Conservation (phyloP, 2,888 invertebrate genomes). For the Tenthredo amoena region DNA sequence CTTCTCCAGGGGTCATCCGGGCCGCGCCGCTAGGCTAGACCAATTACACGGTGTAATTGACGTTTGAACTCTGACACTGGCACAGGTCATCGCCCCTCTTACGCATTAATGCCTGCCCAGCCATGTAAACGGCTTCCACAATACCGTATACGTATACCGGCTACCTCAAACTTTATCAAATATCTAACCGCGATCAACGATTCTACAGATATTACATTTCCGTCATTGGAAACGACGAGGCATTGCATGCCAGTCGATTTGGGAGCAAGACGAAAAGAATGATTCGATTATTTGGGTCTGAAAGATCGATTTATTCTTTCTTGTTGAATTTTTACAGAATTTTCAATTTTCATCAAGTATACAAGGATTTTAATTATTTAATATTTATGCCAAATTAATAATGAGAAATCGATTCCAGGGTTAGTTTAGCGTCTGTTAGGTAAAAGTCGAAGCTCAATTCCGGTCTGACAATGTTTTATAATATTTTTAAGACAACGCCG, state of each 20-base stretch:
- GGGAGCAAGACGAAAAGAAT: too few relatives aligned
- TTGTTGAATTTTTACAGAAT: background rate
- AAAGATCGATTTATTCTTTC: background rate
- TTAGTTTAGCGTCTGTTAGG: too few relatives aligned
- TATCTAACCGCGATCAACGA: background rate
- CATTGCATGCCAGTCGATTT: background rate
- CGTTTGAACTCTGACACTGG: conserved; percentile 51
- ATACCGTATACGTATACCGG: background rate
- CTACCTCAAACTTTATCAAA: background rate
- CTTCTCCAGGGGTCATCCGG: conserved; percentile 40
- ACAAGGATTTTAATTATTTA: background rate
- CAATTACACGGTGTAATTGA: conserved; percentile 51
- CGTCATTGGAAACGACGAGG: background rate
- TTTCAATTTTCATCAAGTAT: background rate
- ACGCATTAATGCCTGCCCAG: conserved; percentile 38
- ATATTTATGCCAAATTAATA: too few relatives aligned
- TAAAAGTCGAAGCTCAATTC: too few relatives aligned
- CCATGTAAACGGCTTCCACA: conserved; percentile 5
- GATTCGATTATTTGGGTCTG: too few relatives aligned
- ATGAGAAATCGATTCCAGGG: too few relatives aligned
- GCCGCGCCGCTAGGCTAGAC: conserved; percentile 46
- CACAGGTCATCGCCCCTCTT: conserved; percentile 45
- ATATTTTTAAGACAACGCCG: too few relatives aligned
- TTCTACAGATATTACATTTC: background rate
- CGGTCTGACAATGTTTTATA: too few relatives aligned